Base-by-base conservation (phyloP, 2,113 vertebrate species). In the Axis porcinus region DNA sequence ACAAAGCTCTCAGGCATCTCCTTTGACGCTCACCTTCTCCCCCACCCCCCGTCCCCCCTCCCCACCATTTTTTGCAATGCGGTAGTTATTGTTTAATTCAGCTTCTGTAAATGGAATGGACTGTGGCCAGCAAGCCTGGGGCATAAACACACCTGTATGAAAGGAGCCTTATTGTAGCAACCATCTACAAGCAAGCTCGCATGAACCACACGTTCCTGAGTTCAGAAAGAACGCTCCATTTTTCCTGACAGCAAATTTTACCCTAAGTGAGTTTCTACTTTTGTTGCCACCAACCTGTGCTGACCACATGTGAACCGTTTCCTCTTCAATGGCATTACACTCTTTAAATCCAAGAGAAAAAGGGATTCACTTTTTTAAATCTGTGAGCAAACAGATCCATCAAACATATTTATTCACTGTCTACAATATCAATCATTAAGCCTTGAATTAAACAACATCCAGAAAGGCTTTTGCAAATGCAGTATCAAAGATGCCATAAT, bases 81-180 rank as follows among this genome's bases (percentile, higher is more conserved):
- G 98, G 99, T 99, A 99, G 99, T 99, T 99, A 99, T 99, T 99
- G 99, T 99, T 99, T 99, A 99, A 99, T 99, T 99, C 99, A 99
- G 99, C 99, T 99, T 99, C 99, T 99, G 99, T 99, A 99, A 99
- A 99, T 99, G 99, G 99, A 99, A 99, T 99, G 99, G 99, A 99
- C 99, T 99, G 98, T 99, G 99, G 99, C 99, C 99, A 99, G 99
- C 99, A 99, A 98, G 99, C 99, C 99, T 99, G 99, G 98, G 99
- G 99, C 99, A 99, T 99, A 99, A 99, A 99, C 99, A 99, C 99
- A 99, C 99, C 99, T 99, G 99, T 99, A 99, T 99, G 99, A 99
- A 99, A 99, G 99, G 99, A 99, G 98, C 98, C 99, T 99, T 99
- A 99, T 99, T 99, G 99, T 99, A 99, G 99, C 99, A 99, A 99